phyloP scores from a whole-genome alignment of 1,140 invertebrate species.

The Drosophila takahashii region DNA sequence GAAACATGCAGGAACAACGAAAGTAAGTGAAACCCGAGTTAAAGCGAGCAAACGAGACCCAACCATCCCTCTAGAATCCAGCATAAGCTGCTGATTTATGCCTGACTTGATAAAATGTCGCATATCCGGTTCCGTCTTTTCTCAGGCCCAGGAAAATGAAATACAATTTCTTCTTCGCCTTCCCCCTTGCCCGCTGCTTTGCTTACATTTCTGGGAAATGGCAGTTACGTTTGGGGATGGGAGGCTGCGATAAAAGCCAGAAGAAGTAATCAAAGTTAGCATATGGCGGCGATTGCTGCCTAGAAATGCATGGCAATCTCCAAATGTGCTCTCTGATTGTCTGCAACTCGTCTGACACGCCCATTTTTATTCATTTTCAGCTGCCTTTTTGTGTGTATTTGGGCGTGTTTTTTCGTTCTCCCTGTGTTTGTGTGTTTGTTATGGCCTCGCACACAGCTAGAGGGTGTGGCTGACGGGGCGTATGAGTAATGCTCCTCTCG shows the following conservation, averaged over 20 bases:
- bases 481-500: constrained; percentile 31
- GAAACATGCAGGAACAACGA: constrained; percentile 32
- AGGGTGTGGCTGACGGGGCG: constrained; percentile 19
- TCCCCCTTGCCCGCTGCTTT: neutral
- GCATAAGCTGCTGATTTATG: constrained; percentile 61
- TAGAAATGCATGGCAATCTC: constrained; percentile 66
- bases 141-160: constrained; percentile 46
- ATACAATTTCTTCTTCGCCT: constrained; percentile 42
- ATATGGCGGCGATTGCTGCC: constrained; percentile 52
- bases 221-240: neutral
- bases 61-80: constrained; percentile 9
- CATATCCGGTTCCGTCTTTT: constrained; percentile 48
- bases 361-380: constrained; percentile 48
- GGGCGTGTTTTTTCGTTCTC: constrained; percentile 4
- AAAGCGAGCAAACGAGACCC: constrained; percentile 12
- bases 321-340: constrained; percentile 69
- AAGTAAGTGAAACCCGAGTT: constrained; percentile 11
- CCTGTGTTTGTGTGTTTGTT: constrained; percentile 48
- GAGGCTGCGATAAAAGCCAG: constrained; percentile 49
- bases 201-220: constrained; percentile 9
- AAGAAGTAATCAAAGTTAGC: constrained; percentile 73
- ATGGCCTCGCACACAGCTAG: constrained; percentile 10
- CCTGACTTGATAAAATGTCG: constrained; percentile 62
- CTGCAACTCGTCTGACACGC: constrained; percentile 58
- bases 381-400: constrained; percentile 9